Evolutionary conservation across 1,140 invertebrate species (phyloP).

Genomic region (Euwallacea fornicatus): DNA sequence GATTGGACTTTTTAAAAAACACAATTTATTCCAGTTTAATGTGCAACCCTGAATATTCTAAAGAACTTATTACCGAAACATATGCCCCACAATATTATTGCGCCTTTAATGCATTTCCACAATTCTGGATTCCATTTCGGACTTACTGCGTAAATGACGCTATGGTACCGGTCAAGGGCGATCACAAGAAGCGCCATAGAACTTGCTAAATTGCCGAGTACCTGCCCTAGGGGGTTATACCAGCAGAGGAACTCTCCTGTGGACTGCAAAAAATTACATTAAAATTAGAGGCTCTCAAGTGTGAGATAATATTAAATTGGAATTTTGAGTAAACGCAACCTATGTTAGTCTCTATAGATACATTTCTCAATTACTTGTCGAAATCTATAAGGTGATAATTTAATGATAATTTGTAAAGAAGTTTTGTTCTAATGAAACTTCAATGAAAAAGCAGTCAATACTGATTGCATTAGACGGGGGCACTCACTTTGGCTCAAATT

Average conservation of each 20-base stretch:
- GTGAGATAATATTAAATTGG: not conserved
- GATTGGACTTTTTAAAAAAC: no score
- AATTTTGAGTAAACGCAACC: not conserved
- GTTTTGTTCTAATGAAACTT: no score
- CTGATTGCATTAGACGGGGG: no score
- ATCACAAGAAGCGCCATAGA: constrained; percentile 58
- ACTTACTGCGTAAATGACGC: constrained; percentile 51
- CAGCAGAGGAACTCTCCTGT: constrained; percentile 55
- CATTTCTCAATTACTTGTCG: no score
- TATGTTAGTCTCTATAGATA: no score
- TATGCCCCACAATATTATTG: constrained; percentile 50
- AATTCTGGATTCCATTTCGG: constrained; percentile 54
- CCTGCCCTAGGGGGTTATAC: constrained; percentile 57
- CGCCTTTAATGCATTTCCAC: constrained; percentile 42
- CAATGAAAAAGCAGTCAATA: no score
- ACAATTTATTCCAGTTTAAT: not conserved
- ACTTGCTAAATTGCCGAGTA: constrained; percentile 55
- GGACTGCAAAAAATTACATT: constrained; percentile 37
- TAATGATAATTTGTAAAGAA: not conserved
- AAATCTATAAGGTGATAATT: not conserved
- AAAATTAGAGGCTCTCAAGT: not conserved
- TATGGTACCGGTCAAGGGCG: constrained; percentile 59
- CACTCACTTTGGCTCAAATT: no score
- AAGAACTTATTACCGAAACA: constrained; percentile 42
- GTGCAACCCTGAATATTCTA: not conserved